A percentile compares a stretch with the other conserved stretches of the same genome.
Conservation (phyloP, 2,888 invertebrate genomes). For the Biston stratarius region DNA sequence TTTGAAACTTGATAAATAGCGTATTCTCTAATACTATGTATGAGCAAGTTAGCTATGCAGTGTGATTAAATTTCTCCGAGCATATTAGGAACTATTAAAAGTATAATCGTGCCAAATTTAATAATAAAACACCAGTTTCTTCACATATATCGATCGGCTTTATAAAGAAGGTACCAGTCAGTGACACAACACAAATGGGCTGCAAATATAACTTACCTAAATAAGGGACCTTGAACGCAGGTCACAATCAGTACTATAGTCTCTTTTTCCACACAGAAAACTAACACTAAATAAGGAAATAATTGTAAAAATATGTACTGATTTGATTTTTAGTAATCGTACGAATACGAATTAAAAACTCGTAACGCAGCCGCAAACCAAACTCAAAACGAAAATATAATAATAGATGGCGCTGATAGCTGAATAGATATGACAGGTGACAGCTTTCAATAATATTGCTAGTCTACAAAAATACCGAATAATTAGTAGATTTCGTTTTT, state of each 20-base stretch:
- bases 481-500: not conserved
- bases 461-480: not conserved
- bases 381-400: slow-evolving; percentile 33
- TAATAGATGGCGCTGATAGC: slow-evolving; percentile 37
- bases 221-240: slow-evolving; percentile 3
- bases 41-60: not conserved
- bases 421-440: slow-evolving; percentile 25
- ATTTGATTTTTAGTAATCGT: not conserved
- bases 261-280: slow-evolving; percentile 18
- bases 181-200: slow-evolving; percentile 14
- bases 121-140: slow-evolving; percentile 64
- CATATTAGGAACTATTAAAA: not conserved
- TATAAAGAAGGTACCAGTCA: slow-evolving; percentile 44
- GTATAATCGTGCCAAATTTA: slow-evolving; percentile 15
- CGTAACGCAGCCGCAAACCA: slow-evolving; percentile 9
- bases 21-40: not conserved
- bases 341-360: slow-evolving; percentile 3
- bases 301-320: not conserved
- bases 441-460: slow-evolving; percentile 12
- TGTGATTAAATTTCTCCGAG: not conserved
- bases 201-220: slow-evolving; percentile 28
- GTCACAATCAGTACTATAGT: slow-evolving; percentile 2
- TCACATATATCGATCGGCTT: slow-evolving; percentile 76
- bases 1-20: not conserved
- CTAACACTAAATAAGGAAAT: slow-evolving; percentile 15